Conservation (phyloP, 2,888 invertebrate species). For the Ariolimax columbianus region DNA sequence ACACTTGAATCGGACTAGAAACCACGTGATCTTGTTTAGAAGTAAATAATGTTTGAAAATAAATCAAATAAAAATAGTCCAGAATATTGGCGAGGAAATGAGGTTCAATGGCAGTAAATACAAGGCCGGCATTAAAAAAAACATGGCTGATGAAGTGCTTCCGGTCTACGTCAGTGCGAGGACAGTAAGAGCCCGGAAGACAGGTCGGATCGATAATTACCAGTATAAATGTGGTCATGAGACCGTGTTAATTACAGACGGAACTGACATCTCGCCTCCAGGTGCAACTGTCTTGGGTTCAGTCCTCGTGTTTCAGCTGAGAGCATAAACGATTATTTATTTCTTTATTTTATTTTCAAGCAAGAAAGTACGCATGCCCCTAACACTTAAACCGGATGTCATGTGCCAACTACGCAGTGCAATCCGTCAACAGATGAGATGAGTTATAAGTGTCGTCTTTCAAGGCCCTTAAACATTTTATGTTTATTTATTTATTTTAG, state of each 20-base stretch:
- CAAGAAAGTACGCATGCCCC: too few relatives aligned
- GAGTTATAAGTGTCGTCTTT: too few relatives aligned
- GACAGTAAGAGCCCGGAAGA: background rate
- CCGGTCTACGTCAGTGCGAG: background rate
- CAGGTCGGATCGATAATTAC: background rate
- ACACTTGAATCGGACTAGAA: background rate
- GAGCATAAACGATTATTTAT: too few relatives aligned
- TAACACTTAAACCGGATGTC: too few relatives aligned
- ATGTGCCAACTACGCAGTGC: too few relatives aligned
- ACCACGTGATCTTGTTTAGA: background rate
- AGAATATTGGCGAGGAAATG: background rate
- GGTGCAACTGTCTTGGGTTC: background rate
- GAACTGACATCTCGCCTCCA: background rate
- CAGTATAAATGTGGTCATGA: background rate
- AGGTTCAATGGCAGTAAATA: background rate
- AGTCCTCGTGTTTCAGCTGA: too few relatives aligned
- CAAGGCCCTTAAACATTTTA: too few relatives aligned
- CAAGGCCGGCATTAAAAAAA: background rate
- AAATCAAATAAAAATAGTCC: background rate
- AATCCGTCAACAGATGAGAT: too few relatives aligned
- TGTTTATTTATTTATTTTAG: too few relatives aligned
- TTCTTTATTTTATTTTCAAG: too few relatives aligned
- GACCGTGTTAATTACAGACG: background rate
- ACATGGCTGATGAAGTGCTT: conserved; percentile 23
- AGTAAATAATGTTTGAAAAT: background rate